Conservation (phyloP, 2,888 invertebrate species). For the Caenorhabditis sp. region DNA sequence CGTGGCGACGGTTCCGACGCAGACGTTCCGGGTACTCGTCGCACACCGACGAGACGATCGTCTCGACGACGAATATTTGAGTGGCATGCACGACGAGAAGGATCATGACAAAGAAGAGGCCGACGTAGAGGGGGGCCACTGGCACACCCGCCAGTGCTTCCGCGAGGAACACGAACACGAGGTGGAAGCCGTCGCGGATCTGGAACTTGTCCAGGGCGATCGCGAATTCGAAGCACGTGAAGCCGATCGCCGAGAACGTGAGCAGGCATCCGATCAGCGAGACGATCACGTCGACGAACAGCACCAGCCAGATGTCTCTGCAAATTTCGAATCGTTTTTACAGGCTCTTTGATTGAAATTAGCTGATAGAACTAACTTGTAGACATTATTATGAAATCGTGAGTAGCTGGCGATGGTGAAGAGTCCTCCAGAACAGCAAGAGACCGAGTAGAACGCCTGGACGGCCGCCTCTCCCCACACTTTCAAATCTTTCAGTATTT, state of each 20-base stretch:
- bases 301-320: conserved; percentile 87
- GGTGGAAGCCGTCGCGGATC: conserved; percentile 75
- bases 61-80: conserved; percentile 79
- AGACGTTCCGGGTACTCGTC: conserved; percentile 81
- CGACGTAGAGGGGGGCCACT: conserved; percentile 88
- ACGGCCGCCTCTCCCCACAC: conserved; percentile 90
- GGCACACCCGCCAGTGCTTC: conserved; percentile 87
- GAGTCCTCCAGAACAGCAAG: conserved; percentile 90
- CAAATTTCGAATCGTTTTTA: too few species aligned
- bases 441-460: conserved; percentile 90
- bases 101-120: conserved; percentile 86
- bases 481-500: conserved; percentile 83
- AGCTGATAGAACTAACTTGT: conserved; percentile 85
- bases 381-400: conserved; percentile 88
- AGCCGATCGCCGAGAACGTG: conserved; percentile 88
- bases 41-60: conserved; percentile 82
- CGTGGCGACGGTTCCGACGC: conserved; percentile 74
- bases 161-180: conserved; percentile 90
- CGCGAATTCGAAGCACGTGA: conserved; percentile 86
- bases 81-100: conserved; percentile 76
- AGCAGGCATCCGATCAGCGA: conserved; percentile 89
- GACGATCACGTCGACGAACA: conserved; percentile 86
- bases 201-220: conserved; percentile 81
- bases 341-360: too few species aligned
- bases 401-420: conserved; percentile 90